Conservation (phyloP, 2,888 invertebrate species). For the Helicoverpa assulta region DNA sequence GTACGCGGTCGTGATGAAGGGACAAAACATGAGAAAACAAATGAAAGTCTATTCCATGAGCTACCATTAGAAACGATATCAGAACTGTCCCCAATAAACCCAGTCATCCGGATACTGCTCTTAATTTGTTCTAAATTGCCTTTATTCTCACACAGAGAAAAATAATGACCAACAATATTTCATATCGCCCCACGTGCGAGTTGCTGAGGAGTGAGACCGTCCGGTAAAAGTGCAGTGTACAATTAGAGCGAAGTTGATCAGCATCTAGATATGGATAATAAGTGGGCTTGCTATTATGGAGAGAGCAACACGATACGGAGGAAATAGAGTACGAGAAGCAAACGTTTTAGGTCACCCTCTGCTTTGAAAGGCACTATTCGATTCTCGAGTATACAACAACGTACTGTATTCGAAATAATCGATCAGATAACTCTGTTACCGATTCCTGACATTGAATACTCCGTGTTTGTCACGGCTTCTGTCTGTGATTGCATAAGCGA, state of each 20-base stretch:
- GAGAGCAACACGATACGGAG: conserved; percentile 73
- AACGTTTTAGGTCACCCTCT: conserved; percentile 52
- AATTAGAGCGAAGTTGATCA: conserved; percentile 84
- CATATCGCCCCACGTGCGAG: conserved; percentile 23
- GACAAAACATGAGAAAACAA: background rate
- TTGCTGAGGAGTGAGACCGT: conserved; percentile 27
- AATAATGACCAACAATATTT: conserved; percentile 40
- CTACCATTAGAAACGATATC: conserved; percentile 19
- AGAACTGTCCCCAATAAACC: conserved; percentile 30
- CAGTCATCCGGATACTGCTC: conserved; percentile 48
- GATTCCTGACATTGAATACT: conserved; percentile 31
- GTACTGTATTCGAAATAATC: background rate
- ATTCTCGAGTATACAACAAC: conserved; percentile 16
- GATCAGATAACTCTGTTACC: conserved; percentile 5
- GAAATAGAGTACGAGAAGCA: conserved; percentile 57
- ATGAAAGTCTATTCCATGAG: background rate
- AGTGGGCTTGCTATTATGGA: conserved; percentile 76
- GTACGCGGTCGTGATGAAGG: background rate
- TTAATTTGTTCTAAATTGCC: conserved; percentile 55
- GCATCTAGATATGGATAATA: conserved; percentile 79
- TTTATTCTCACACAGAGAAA: conserved; percentile 49
- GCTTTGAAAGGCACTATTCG: conserved; percentile 27
- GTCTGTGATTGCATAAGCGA: conserved; percentile 32
- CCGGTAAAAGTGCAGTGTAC: conserved; percentile 73
- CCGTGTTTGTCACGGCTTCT: background rate